Evolutionary conservation across 1,140 invertebrate species (phyloP).

Genomic region (Cephus cinctus): DNA sequence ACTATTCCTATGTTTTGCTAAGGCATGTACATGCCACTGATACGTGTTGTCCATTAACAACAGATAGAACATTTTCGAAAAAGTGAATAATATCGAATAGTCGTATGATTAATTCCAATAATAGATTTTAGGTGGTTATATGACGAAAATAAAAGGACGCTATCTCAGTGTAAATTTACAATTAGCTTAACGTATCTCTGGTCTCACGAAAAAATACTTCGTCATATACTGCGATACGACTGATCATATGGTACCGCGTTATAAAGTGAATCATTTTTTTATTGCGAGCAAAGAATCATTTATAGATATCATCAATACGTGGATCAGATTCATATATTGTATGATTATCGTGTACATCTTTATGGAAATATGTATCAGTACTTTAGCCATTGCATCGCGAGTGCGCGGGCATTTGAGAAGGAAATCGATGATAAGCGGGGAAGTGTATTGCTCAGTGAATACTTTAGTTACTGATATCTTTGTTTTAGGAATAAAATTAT

Average conservation of each 20-base stretch:
- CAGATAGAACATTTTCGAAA: too few relatives aligned
- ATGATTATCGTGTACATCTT: background rate
- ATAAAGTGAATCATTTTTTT: constrained; percentile 3
- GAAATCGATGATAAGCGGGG: too few relatives aligned
- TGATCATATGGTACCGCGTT: background rate
- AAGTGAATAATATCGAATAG: too few relatives aligned
- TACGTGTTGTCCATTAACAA: too few relatives aligned
- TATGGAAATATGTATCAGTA: constrained; percentile 3
- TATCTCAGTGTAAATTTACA: too few relatives aligned
- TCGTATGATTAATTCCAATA: too few relatives aligned
- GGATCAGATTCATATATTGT: background rate
- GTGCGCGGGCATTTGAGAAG: background rate
- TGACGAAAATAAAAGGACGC: too few relatives aligned
- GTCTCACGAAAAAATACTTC: constrained; percentile 8
- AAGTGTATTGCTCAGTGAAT: too few relatives aligned
- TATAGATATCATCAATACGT: constrained; percentile 7
- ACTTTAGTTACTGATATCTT: too few relatives aligned
- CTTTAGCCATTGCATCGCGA: constrained; percentile 9
- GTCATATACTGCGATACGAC: background rate
- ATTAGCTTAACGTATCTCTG: background rate
- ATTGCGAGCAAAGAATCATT: background rate
- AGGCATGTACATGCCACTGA: background rate
- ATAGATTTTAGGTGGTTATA: too few relatives aligned
- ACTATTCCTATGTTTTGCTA: background rate
- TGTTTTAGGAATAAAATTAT: too few relatives aligned